Base-by-base conservation (phyloP, 1,140 invertebrate species). In the Cephus cinctus region DNA sequence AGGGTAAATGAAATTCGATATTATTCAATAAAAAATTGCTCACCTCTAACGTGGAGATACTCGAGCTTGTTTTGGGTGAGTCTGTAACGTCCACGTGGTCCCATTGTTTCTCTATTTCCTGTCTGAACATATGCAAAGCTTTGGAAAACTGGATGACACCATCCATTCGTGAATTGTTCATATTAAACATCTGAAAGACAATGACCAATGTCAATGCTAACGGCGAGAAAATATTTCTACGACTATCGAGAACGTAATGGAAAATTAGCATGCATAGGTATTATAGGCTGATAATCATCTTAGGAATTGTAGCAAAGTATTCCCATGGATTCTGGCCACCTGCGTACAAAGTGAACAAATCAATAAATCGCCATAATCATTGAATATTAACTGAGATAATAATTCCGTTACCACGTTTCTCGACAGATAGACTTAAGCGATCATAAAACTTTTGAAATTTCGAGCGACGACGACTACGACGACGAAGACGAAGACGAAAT, bases 61-160 rank as follows among this genome's bases (percentile, higher is more conserved):
- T 43, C 14, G 50, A 45, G 14, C 25, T 50, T 35, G 52, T 43
- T 44, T 41, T 56, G 14, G 48, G 36, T 1, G 21, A 43, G 23
- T 60, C 49, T 3, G 39, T 32, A 32, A 30, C 35, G 12, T 59
- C 42, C 3, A 35, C 43, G 11, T 31, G 44, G 32, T 41, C 19
- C 36, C 43, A 5, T 12, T 61, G 42, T 55, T 58, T 59, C 14
- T 15, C 51, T n/a, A 66, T 50, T 25, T 65, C 52, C 3, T 55
- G 43, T 15, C 54, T 64, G 25, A 72, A 67, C 9, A 12, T 19
- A 2, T 41, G 50, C 39, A 73, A 53, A 6, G 67, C 65, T 21
- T 65, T 55, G 15, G 68, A 69, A 54, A 73, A 72, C 38, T 50
- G 47, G 43, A 72, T 57, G 49, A 70, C 65, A 2, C 61, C 63